A percentile compares a stretch with the other conserved stretches of the same genome.
Evolutionary conservation across 2,888 invertebrate genomes (phyloP).

Genomic region (Marronus borbonicus): DNA sequence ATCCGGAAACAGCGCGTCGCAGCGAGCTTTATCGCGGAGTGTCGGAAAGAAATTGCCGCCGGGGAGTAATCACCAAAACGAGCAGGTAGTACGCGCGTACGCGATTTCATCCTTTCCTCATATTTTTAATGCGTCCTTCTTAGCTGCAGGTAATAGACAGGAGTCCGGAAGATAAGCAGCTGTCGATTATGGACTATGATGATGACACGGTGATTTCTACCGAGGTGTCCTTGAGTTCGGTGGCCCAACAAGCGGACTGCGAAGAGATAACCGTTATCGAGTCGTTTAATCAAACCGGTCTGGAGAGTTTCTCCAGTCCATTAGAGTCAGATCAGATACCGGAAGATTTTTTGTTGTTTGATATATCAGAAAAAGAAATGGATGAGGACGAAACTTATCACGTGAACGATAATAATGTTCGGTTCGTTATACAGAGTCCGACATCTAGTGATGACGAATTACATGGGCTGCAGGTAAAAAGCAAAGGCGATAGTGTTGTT

Average conservation of each 20-base stretch:
- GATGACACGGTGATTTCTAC: slow-evolving; percentile 74
- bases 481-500: no score
- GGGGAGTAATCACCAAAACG: slow-evolving; percentile 46
- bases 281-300: slow-evolving; percentile 72
- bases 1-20: slow-evolving; percentile 52
- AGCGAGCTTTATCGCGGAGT: slow-evolving; percentile 54
- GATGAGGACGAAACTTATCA: slow-evolving; percentile 64
- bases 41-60: slow-evolving; percentile 60
- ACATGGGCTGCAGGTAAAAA: slow-evolving; percentile 50
- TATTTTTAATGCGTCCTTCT: background rate
- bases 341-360: slow-evolving; percentile 78
- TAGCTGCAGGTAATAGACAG: slow-evolving; percentile 57
- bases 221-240: slow-evolving; percentile 75
- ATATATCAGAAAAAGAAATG: slow-evolving; percentile 72
- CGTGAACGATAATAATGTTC: slow-evolving; percentile 63
- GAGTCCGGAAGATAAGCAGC: slow-evolving; percentile 59
- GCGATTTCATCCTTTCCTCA: background rate
- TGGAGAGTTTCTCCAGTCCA: slow-evolving; percentile 77
- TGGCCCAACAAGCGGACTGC: slow-evolving; percentile 74
- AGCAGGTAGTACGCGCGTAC: slow-evolving; percentile 46
- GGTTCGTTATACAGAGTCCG: slow-evolving; percentile 67
- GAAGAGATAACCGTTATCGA: slow-evolving; percentile 76
- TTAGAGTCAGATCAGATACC: slow-evolving; percentile 74
- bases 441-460: slow-evolving; percentile 69
- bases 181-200: slow-evolving; percentile 72